Conservation (phyloP, 2,888 invertebrate species). For the Platycheirus rosarum region DNA sequence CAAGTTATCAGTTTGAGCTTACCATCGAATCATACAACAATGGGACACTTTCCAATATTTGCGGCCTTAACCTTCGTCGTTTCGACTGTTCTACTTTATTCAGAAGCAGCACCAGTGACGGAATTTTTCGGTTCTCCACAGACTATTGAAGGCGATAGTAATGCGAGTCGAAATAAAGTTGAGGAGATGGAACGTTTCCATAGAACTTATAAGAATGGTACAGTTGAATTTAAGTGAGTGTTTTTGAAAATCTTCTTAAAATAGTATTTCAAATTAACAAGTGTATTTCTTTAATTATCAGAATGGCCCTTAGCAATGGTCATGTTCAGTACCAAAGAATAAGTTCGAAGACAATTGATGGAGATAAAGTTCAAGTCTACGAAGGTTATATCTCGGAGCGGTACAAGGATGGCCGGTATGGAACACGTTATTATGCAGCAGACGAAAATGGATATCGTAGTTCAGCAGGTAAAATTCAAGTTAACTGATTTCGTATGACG, state of each 20-base stretch:
- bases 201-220: conserved; percentile 48
- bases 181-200: conserved; percentile 42
- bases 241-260: not conserved
- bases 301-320: conserved; percentile 63
- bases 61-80: conserved; percentile 29
- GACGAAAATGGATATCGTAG: conserved; percentile 66
- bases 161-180: conserved; percentile 3
- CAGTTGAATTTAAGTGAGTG: conserved; percentile 66
- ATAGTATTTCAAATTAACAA: not conserved
- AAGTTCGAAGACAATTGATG: conserved; percentile 49
- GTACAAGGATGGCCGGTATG: conserved; percentile 57
- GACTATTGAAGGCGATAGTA: conserved; percentile 27
- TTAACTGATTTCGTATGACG: not conserved
- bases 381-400: conserved; percentile 51
- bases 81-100: not conserved
- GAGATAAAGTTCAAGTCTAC: conserved; percentile 44
- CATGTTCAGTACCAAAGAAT: conserved; percentile 66
- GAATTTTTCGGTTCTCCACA: conserved; percentile 34
- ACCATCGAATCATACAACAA: conserved; percentile 40
- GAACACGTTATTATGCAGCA: conserved; percentile 56
- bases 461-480: conserved; percentile 29
- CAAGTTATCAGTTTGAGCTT: conserved; percentile 54
- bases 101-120: conserved; percentile 50
- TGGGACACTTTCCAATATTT: conserved; percentile 30
- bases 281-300: not conserved